Conservation (phyloP, 2,888 invertebrate species). For the Torymus texanus region DNA sequence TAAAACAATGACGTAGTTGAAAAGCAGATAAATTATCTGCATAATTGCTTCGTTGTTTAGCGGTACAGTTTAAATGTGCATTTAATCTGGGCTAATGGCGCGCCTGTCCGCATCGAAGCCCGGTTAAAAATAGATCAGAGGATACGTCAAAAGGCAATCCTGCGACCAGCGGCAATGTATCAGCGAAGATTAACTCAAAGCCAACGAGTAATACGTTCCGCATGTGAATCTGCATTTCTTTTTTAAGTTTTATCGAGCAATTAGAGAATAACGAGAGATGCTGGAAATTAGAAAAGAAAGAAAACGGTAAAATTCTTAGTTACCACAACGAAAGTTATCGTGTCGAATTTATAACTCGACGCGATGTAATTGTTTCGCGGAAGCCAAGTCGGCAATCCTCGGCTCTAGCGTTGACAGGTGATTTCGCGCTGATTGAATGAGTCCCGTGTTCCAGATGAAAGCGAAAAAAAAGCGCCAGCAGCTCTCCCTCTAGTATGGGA, state of each 20-base stretch:
- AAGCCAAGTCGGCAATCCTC: background rate
- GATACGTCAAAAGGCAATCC: background rate
- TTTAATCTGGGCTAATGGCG: too few relatives aligned
- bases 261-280: too few relatives aligned
- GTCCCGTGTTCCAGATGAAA: slow-evolving; percentile 22
- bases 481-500: too few relatives aligned
- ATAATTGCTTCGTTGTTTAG: background rate
- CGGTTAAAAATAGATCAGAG: background rate
- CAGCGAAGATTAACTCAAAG: background rate
- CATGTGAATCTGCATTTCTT: too few relatives aligned
- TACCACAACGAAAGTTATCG: too few relatives aligned
- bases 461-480: slow-evolving; percentile 6
- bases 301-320: too few relatives aligned
- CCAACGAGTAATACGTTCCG: too few relatives aligned
- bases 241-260: too few relatives aligned
- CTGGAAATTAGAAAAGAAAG: too few relatives aligned
- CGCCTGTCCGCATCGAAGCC: too few relatives aligned
- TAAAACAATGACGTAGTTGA: slow-evolving; percentile 1
- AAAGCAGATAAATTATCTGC: slow-evolving; percentile 22
- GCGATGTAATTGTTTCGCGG: slow-evolving; percentile 21
- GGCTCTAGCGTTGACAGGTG: background rate
- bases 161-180: background rate
- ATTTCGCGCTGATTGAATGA: slow-evolving; percentile 26
- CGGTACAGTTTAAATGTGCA: background rate
- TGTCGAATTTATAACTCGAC: too few relatives aligned